These are phyloP conservation scores for Cryptocephalus moraei DNA, from an alignment of 2,888 invertebrate species.

Conservation along the genomic window DNA sequence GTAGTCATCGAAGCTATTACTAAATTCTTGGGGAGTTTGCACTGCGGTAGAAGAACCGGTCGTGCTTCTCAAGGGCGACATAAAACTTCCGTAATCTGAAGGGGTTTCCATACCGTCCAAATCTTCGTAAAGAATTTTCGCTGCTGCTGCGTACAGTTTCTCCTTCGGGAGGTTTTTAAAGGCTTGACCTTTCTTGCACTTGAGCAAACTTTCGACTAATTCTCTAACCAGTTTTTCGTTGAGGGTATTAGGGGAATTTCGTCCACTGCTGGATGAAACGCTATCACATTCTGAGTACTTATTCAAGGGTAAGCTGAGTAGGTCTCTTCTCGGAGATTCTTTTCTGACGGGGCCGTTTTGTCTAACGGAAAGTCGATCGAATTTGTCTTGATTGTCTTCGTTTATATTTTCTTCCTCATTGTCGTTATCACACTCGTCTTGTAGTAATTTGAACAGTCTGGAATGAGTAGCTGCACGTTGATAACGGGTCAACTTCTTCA, in stretches of 20 bases:
- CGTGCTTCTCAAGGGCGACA: constrained; percentile 29
- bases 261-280: constrained; percentile 44
- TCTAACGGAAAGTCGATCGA: constrained; percentile 14
- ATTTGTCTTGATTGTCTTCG: constrained; percentile 12
- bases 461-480: constrained; percentile 65
- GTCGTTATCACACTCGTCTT: constrained; percentile 45
- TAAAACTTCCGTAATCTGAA: constrained; percentile 31
- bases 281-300: constrained; percentile 39
- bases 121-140: constrained; percentile 47
- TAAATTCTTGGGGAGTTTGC: constrained; percentile 40
- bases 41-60: constrained; percentile 42
- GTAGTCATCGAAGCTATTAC: constrained; percentile 39
- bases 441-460: constrained; percentile 54
- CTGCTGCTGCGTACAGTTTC: constrained; percentile 47
- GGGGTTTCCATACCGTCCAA: constrained; percentile 38
- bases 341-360: constrained; percentile 23
- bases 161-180: constrained; percentile 46
- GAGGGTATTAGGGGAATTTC: constrained; percentile 41
- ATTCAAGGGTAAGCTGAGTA: constrained; percentile 42
- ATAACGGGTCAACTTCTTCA: constrained; percentile 49
- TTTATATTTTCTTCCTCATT: constrained; percentile 22
- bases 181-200: constrained; percentile 44
- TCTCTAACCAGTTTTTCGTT: constrained; percentile 49
- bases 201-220: constrained; percentile 46
- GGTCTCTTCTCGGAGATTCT: constrained; percentile 39